These are phyloP conservation scores for Telenomus remus DNA, from an alignment of 1,140 invertebrate species.

Conservation along the genomic window DNA sequence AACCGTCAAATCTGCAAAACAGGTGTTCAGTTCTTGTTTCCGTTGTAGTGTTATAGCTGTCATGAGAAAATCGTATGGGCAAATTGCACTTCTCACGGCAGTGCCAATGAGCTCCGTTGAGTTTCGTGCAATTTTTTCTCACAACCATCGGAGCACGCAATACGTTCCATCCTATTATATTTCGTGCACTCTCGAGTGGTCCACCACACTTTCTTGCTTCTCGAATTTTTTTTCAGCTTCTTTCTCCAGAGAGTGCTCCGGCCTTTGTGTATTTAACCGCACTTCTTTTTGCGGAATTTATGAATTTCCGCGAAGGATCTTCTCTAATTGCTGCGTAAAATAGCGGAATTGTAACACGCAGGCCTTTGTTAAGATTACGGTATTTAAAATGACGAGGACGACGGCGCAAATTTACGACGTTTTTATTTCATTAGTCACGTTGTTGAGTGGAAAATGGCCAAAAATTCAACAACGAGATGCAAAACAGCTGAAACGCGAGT, in stretches of 20 bases:
- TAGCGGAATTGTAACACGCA: conserved; percentile 5
- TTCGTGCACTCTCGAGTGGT: neutral
- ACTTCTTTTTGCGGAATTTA: conserved; percentile 6
- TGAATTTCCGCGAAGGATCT: conserved; percentile 10
- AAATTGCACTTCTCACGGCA: conserved; percentile 42
- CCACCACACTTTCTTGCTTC: neutral
- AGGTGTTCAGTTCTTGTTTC: conserved; percentile 28
- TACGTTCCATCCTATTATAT: conserved; percentile 14
- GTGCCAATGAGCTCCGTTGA: conserved; percentile 12
- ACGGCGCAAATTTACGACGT: too few relatives aligned
- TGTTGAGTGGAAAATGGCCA: too few relatives aligned
- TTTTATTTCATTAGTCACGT: too few relatives aligned
- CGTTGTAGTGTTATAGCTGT: conserved; percentile 10
- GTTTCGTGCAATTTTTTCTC: conserved; percentile 34
- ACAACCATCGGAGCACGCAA: conserved; percentile 35
- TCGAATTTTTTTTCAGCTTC: conserved; percentile 5
- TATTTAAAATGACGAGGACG: conserved; percentile 1
- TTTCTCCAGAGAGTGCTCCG: neutral
- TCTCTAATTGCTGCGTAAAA: conserved; percentile 27
- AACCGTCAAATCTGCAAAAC: conserved; percentile 10
- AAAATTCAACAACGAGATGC: too few relatives aligned
- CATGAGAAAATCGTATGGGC: conserved; percentile 34
- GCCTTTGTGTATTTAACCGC: conserved; percentile 10
- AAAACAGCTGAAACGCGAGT: too few relatives aligned
- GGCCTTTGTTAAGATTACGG: neutral